Percentiles rank a stretch among this genome's conserved stretches.
Conservation (phyloP, 2,113 vertebrate species). For the Cervus canadensis region DNA sequence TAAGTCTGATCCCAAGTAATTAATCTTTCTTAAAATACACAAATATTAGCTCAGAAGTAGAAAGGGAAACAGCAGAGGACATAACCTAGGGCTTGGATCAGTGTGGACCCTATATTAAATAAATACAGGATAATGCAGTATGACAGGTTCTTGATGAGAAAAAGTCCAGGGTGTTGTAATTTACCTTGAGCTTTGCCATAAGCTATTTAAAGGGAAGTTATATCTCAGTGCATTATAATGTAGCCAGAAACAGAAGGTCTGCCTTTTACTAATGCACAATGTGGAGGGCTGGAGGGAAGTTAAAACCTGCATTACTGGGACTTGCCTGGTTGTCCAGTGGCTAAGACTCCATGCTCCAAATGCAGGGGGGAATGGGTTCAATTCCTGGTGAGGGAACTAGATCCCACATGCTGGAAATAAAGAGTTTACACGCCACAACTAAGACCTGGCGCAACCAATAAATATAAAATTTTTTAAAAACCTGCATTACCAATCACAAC, state of each 20-base stretch:
- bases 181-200: neutral
- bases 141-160: neutral
- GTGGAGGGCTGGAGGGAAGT: neutral
- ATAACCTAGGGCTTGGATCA: neutral
- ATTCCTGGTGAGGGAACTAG: neutral
- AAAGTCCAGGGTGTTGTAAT: neutral
- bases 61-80: neutral
- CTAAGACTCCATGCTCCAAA: neutral
- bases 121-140: neutral
- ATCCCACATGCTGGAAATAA: neutral
- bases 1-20: neutral
- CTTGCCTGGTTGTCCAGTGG: neutral
- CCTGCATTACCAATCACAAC: neutral
- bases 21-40: neutral
- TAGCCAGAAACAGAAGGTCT: neutral
- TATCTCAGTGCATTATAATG: neutral
- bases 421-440: neutral
- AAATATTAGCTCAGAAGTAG: neutral
- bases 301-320: neutral
- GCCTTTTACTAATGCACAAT: neutral
- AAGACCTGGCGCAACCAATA: neutral
- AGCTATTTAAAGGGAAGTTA: neutral
- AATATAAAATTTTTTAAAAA: neutral
- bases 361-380: neutral
- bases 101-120: neutral